Base-by-base conservation (phyloP, 2,888 invertebrate genomes). In the Bellardia bayeri region DNA sequence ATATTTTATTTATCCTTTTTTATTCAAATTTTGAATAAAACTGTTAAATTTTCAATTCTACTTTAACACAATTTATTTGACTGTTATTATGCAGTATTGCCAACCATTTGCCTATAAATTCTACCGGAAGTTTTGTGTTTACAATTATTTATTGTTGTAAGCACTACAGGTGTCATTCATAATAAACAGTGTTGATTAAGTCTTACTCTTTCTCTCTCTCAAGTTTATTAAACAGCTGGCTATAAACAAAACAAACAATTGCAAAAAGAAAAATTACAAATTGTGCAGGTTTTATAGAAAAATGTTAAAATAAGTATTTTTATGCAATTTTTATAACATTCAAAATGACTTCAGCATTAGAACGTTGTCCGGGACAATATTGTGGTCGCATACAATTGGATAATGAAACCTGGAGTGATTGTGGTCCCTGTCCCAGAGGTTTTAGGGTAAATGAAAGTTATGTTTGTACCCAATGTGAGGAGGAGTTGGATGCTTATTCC, bases 351-450 rank as follows among this genome's bases (percentile, higher is more conserved):
- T 37, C 61, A 5, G 33, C 63, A n/a, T 78, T 90, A 72, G 88
- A 88, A 79, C 89, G 88, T 45, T 90, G 90, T 78, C 94, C 94
- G 0, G 94, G 94, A n/a, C 89, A 92, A 16, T 94, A 94, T 89
- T 94, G 94, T 89, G 94, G 94, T 2, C 95, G 97, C 74, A 95
- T 95, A 49, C 93, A 95, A 76, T 92, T 96, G 2, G 94, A 94
- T 7, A 96, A 97, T 94, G 96, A 96, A 54, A 95, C 94, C 49
- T 97, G 96, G 95, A 96, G 97, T 90, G 96, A 96, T 13, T 99
- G 99, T 92, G 98, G 98, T 0, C 96, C 97, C 1, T 98, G 98
- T 91, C 97, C 97, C 0, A 94, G 98, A 89, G 98, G 99, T 0
- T 98, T 95, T 91, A 94, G 97, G 45, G 96, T 97, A 63, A 94